Evolutionary conservation across 2,888 invertebrate genomes (phyloP), one percentile per base, ranked within the genome.

Genomic region (Amphipyra berbera): DNA sequence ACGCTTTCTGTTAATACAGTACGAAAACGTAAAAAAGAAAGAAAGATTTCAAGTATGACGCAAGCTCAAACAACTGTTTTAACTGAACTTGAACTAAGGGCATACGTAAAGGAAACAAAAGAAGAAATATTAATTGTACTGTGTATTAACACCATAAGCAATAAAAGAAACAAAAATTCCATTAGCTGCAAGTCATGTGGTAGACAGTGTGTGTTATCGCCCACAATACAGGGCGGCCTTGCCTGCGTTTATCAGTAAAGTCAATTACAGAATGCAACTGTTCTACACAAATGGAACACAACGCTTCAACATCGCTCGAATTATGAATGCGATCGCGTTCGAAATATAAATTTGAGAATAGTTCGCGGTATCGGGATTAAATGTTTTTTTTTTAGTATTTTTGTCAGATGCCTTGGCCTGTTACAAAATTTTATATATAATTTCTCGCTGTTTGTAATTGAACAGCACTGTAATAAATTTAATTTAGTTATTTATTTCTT

Each of bases 211-310:
- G 70, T 69, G 77, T 80, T 84, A 85, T 84, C 83, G 78, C 67
- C 54, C 67, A 76, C 65, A 70, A 68, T 64, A 58, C 72, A 73
- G 65, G 54, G 65, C 71, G 86, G 76, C 86, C 86, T 85, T 81
- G 85, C 73, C 53, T 71, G 61, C 63, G 72, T 75, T 85, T 85
- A 85, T 85, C 85, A 83, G 78, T 78, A 70, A 79, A 83, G 78
- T 80, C 82, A 83, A 82, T 84, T 82, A 81, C 71, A 71, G 71
- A 78, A 78, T 79, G 76, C 78, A 78, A 73, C 70, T 65, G 68
- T 71, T 68, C 52, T 60, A 55, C 52, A 68, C 62, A 65, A 70
- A 68, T 69, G 63, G 59, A 75, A 72, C 60, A 60, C 44, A 47
- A 59, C 47, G 70, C 46, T 61, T 59, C 48, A 57, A 66, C 58